Conservation (phyloP, 2,113 vertebrate species). For the Acrocephalus kingi region DNA sequence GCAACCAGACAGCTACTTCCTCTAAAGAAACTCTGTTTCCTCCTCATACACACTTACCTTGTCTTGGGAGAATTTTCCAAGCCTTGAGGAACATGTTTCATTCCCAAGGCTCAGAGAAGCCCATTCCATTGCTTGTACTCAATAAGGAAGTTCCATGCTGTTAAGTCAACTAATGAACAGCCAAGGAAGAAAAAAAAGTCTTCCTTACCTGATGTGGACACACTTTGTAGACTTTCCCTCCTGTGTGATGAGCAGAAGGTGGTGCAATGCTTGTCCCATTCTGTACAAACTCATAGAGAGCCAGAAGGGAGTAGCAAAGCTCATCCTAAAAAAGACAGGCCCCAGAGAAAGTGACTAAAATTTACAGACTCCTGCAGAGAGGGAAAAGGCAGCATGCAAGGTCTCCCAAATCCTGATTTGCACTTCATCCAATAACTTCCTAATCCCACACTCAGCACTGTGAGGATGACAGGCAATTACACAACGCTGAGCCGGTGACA, state of each 20-base stretch:
- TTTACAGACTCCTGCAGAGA: not conserved
- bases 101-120: not conserved
- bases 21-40: not conserved
- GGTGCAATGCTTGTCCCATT: slow-evolving; percentile 78
- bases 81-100: rapidly evolving
- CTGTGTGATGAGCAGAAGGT: slow-evolving; percentile 83
- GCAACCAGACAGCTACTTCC: not conserved
- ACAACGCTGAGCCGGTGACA: not conserved
- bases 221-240: slow-evolving; percentile 91
- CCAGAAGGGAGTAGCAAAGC: slow-evolving; percentile 83
- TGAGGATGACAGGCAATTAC: slow-evolving; percentile 21
- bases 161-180: not conserved
- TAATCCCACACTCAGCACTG: not conserved
- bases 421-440: not conserved
- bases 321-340: slow-evolving; percentile 77
- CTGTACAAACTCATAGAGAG: slow-evolving; percentile 86
- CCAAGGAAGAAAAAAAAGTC: not conserved
- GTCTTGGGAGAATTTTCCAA: not conserved
- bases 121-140: not conserved
- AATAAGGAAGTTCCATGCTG: not conserved
- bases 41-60: not conserved
- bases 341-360: not conserved
- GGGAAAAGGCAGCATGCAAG: not conserved
- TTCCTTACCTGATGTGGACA: slow-evolving; percentile 93
- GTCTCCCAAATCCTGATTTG: not conserved